phyloP scores from a whole-genome alignment of 1,140 invertebrate genomes.

The Diplogasteroides magnus region DNA sequence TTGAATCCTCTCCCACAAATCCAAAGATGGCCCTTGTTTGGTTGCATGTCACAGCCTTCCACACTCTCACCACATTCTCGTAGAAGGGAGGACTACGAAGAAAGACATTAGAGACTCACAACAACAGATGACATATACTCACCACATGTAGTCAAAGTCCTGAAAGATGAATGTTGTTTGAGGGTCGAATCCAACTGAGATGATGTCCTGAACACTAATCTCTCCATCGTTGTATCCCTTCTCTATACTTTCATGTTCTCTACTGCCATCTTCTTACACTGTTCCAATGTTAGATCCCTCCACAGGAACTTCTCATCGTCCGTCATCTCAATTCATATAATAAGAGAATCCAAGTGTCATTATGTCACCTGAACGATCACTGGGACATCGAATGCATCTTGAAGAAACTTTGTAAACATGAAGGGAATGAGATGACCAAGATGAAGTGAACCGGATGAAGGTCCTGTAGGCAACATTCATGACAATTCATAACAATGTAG shows the following conservation, averaged over 20 bases:
- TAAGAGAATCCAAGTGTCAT: neutral
- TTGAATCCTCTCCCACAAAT: constrained; percentile 84
- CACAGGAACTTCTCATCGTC: constrained; percentile 98
- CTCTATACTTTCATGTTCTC: constrained; percentile 75
- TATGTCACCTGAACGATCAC: constrained; percentile 60
- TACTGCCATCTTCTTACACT: constrained; percentile 74
- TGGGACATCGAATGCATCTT: constrained; percentile 94
- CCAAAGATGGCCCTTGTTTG: constrained; percentile 90
- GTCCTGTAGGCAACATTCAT: constrained; percentile 65
- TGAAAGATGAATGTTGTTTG: constrained; percentile 97
- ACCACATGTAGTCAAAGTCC: constrained; percentile 90
- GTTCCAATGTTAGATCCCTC: constrained; percentile 83
- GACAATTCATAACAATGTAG: neutral
- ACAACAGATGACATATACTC: constrained; percentile 50
- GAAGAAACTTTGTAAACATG: constrained; percentile 92
- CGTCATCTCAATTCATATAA: constrained; percentile 78
- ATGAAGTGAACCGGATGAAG: constrained; percentile 90
- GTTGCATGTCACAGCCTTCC: constrained; percentile 89
- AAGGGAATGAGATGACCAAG: constrained; percentile 96
- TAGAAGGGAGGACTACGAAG: constrained; percentile 73
- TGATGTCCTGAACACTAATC: constrained; percentile 69
- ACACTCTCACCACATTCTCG: constrained; percentile 81
- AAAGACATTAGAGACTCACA: neutral
- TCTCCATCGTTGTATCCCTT: neutral
- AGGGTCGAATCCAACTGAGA: constrained; percentile 88